These are phyloP conservation scores for Eidolon dupreanum DNA, from an alignment of 2,797 vertebrate species.

Conservation along the genomic window DNA sequence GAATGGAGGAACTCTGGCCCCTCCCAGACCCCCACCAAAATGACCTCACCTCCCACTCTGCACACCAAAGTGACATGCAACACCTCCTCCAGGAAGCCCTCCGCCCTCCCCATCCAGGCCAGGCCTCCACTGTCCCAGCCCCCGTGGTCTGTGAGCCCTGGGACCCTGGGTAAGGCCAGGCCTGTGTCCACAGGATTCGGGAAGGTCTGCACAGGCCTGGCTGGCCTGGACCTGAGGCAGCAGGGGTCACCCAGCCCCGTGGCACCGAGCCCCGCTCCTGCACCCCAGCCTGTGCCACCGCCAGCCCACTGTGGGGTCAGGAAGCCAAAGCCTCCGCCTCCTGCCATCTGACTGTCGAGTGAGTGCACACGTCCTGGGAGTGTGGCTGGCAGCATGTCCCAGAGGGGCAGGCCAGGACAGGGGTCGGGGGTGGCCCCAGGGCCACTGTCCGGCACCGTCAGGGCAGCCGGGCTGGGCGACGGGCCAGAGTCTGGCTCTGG, in stretches of 20 bases:
- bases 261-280: neutral
- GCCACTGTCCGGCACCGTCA: too few species aligned
- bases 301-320: neutral
- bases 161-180: neutral
- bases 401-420: fast-evolving
- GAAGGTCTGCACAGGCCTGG: neutral
- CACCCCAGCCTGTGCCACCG: fast-evolving
- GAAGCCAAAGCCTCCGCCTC: neutral
- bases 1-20: neutral
- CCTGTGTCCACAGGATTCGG: fast-evolving
- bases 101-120: neutral
- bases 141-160: neutral
- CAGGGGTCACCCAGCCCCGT: neutral
- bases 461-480: neutral
- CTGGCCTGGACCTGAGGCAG: neutral
- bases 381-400: fast-evolving
- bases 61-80: fast-evolving
- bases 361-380: fast-evolving
- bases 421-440: neutral
- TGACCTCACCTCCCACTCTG: neutral
- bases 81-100: conserved; percentile 21
- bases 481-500: neutral
- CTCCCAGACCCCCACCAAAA: neutral
- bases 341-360: fast-evolving
- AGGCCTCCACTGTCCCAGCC: neutral